phyloP scores from a whole-genome alignment of 2,888 invertebrate genomes.

The Dynastes hyllus region DNA sequence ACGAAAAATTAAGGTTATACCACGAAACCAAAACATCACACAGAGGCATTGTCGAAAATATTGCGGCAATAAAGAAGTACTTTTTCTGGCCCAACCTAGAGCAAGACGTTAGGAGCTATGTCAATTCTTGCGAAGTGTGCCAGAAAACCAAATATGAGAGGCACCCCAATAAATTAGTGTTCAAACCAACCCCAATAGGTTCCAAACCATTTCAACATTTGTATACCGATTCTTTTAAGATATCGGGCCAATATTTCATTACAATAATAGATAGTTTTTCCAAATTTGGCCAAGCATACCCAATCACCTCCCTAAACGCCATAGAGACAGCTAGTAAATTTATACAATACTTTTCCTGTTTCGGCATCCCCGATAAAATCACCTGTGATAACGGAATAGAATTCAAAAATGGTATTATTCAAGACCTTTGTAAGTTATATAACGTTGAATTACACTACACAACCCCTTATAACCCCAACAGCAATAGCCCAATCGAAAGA shows the following conservation, averaged over 20 bases:
- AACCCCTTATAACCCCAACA: too few relatives aligned
- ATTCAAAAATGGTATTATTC: too few relatives aligned
- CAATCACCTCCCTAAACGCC: conserved; percentile 43
- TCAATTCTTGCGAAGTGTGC: conserved; percentile 47
- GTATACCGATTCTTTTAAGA: conserved; percentile 36
- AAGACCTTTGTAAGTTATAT: too few relatives aligned
- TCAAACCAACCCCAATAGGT: conserved; percentile 29
- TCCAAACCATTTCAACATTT: conserved; percentile 42
- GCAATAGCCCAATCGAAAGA: too few relatives aligned
- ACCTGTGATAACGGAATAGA: too few relatives aligned
- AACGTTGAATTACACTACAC: too few relatives aligned
- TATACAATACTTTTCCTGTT: too few relatives aligned
- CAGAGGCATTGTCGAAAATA: conserved; percentile 28
- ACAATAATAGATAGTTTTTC: conserved; percentile 57
- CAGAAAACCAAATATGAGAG: conserved; percentile 47
- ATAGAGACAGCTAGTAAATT: conserved; percentile 51
- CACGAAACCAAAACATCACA: conserved; percentile 45
- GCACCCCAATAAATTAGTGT: conserved; percentile 38
- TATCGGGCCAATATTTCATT: conserved; percentile 49
- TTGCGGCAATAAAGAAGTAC: conserved; percentile 24
- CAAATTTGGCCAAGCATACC: conserved; percentile 55
- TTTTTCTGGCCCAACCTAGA: conserved; percentile 40
- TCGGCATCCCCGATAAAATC: too few relatives aligned
- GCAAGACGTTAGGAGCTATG: conserved; percentile 30
- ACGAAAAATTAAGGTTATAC: neutral